Conservation (phyloP, 2,113 vertebrate genomes). For the Phaethon lepturus region DNA sequence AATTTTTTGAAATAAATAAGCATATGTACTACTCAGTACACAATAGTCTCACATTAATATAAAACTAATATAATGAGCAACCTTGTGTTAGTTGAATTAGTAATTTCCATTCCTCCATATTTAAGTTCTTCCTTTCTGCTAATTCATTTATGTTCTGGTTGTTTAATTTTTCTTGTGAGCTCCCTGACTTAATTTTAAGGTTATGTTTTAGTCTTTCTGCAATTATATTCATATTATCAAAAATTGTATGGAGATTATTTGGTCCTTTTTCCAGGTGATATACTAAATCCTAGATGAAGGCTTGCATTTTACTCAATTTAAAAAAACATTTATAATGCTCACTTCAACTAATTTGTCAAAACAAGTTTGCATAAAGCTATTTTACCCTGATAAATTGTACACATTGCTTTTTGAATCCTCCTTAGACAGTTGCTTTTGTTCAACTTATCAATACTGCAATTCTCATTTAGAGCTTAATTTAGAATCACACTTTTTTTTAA, state of each 20-base stretch:
- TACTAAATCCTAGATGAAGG: slow-evolving; percentile 47
- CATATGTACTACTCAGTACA: neutral
- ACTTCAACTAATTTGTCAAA: slow-evolving; percentile 60
- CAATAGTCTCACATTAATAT: neutral
- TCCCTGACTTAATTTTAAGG: slow-evolving; percentile 68
- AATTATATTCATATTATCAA: slow-evolving; percentile 36
- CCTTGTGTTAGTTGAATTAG: slow-evolving; percentile 18
- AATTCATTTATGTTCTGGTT: slow-evolving; percentile 43
- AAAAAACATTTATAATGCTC: slow-evolving; percentile 61
- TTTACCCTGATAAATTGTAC: slow-evolving; percentile 39
- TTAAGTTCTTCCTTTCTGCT: slow-evolving; percentile 34
- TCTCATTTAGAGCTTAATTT: slow-evolving; percentile 54
- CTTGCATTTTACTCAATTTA: slow-evolving; percentile 43
- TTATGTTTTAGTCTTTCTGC: slow-evolving; percentile 68
- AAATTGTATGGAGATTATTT: slow-evolving; percentile 11
- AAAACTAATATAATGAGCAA: neutral
- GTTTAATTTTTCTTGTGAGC: slow-evolving; percentile 56
- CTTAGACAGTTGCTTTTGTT: slow-evolving; percentile 49
- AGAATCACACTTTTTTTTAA: slow-evolving; percentile 10
- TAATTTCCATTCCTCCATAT: slow-evolving; percentile 45
- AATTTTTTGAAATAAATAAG: neutral
- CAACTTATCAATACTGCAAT: slow-evolving; percentile 52
- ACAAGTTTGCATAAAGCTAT: slow-evolving; percentile 54
- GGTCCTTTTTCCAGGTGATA: slow-evolving; percentile 57
- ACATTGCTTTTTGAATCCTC: slow-evolving; percentile 50